These are phyloP conservation scores for Apistogramma diplotaenia DNA, from an alignment of 2,113 vertebrate species.

Conservation along the genomic window DNA sequence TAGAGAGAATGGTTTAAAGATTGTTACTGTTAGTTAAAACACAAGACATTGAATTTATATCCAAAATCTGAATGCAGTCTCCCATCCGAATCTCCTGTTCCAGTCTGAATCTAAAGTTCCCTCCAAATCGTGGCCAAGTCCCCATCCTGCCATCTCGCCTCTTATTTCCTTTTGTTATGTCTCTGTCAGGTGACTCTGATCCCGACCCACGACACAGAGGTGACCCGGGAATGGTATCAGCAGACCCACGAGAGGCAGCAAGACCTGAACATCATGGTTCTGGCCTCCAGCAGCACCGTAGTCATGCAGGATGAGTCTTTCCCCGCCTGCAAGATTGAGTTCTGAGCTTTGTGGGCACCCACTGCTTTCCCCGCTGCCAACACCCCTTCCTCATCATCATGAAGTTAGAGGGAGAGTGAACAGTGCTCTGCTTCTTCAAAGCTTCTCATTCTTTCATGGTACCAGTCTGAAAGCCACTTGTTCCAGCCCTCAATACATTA, in stretches of 20 bases:
- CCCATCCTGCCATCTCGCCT: background rate
- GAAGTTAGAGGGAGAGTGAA: conserved; percentile 14
- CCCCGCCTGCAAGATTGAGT: conserved; percentile 99
- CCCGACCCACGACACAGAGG: conserved; percentile 96
- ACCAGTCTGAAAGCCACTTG: conserved; percentile 20
- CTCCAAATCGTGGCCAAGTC: background rate
- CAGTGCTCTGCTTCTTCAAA: conserved; percentile 17
- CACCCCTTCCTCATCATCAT: conserved; percentile 2
- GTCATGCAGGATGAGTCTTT: conserved; percentile 99
- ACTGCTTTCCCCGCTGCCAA: background rate
- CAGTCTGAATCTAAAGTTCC: no score
- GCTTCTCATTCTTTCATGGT: conserved; percentile 34
- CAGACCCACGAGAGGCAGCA: conserved; percentile 97
- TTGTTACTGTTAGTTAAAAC: background rate
- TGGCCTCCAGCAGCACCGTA: conserved; percentile 99
- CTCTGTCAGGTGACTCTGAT: conserved; percentile 90
- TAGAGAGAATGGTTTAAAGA: background rate
- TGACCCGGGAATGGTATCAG: conserved; percentile 98
- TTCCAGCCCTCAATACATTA: conserved; percentile 29
- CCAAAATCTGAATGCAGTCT: background rate
- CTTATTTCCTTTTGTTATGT: background rate
- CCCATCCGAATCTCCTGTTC: no score
- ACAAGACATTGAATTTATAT: background rate
- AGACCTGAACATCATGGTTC: conserved; percentile 95
- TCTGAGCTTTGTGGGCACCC: conserved; percentile 75